A percentile compares a stretch with the other conserved stretches of the same genome.
Evolutionary conservation across 1,140 invertebrate species (phyloP).

Genomic region (Drosophila tani): DNA sequence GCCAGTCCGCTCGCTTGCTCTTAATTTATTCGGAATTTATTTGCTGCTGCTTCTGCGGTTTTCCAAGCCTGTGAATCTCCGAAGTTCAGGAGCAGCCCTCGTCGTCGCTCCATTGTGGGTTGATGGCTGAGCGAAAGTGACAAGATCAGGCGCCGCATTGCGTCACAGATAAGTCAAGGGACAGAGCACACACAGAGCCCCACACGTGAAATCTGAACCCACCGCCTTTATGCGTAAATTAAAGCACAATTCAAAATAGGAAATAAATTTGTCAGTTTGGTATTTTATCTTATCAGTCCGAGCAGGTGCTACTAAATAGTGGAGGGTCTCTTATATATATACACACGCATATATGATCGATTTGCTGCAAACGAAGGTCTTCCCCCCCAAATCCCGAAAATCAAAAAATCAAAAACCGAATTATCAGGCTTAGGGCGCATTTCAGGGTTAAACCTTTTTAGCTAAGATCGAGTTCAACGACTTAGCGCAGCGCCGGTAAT

Average conservation of each 20-base stretch:
- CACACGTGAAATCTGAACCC: conserved; percentile 7
- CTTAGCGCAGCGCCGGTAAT: conserved; percentile 44
- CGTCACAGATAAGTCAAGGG: conserved; percentile 31
- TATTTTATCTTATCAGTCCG: conserved; percentile 71
- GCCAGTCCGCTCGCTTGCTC: conserved; percentile 8
- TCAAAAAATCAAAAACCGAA: conserved; percentile 3
- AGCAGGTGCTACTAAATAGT: conserved; percentile 22
- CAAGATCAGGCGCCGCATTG: conserved; percentile 48
- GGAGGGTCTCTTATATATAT: neutral
- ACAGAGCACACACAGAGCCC: neutral
- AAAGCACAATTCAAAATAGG: conserved; percentile 15
- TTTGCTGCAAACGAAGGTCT: conserved; percentile 61
- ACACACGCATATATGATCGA: conserved; percentile 58
- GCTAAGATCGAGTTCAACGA: conserved; percentile 45
- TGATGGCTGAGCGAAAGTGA: conserved; percentile 69
- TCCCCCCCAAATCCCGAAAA: conserved; percentile 22
- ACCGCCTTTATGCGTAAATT: conserved; percentile 37
- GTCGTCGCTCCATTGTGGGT: conserved; percentile 42
- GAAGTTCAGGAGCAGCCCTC: conserved; percentile 72
- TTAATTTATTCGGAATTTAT: conserved; percentile 60
- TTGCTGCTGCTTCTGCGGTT: conserved; percentile 57
- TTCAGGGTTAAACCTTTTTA: conserved; percentile 55
- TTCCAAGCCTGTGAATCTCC: conserved; percentile 36
- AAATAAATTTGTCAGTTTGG: conserved; percentile 59
- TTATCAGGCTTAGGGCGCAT: conserved; percentile 27